Conservation (phyloP, 2,888 invertebrate genomes). For the Acanthosoma haemorrhoidale region DNA sequence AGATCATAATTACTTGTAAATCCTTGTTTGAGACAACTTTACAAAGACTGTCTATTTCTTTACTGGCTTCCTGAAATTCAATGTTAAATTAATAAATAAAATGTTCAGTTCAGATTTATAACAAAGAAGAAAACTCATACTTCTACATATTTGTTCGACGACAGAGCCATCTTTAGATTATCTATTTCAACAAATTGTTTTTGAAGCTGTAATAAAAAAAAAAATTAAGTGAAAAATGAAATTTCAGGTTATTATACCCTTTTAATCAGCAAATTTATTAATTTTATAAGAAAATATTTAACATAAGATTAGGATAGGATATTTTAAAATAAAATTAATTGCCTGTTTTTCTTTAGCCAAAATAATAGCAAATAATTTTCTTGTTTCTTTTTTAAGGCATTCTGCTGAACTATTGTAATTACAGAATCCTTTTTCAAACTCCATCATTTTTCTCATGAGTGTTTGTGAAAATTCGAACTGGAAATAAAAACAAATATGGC, state of each 20-base stretch:
- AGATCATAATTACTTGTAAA: neutral
- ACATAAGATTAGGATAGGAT: no score
- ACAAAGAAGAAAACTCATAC: conserved; percentile 1
- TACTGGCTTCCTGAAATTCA: neutral
- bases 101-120: neutral
- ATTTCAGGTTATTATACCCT: no score
- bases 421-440: conserved; percentile 3
- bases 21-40: conserved; percentile 21
- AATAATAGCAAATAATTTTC: conserved; percentile 15
- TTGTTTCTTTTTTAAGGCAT: conserved; percentile 4
- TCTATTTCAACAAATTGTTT: conserved; percentile 20
- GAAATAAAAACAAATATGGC: neutral
- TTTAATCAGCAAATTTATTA: no score
- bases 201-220: neutral
- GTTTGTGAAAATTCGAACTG: conserved; percentile 13
- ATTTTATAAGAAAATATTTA: no score
- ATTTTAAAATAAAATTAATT: neutral
- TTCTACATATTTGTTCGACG: conserved; percentile 12
- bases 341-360: conserved; percentile 24
- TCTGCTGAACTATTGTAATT: neutral
- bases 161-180: conserved; percentile 13
- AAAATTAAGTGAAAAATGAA: neutral
- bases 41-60: neutral
- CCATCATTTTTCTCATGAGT: neutral
- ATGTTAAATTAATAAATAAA: neutral